Evolutionary conservation across 2,113 vertebrate species (phyloP), one percentile per base, ranked within the genome.

Genomic region (Odontophorus gujanensis): DNA sequence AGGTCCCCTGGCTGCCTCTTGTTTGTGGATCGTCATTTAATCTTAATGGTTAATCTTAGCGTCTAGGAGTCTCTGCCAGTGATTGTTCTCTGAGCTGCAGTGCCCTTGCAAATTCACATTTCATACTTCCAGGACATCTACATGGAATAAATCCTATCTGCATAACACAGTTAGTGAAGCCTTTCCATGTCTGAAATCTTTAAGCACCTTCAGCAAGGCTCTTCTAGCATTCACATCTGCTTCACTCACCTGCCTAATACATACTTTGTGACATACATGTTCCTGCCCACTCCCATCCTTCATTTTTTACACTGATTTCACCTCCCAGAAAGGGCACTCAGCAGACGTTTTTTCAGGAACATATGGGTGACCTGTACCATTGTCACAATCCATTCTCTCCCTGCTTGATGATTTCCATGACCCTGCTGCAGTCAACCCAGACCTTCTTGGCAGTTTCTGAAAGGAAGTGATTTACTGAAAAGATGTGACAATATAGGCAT

Each of bases 391-490:
- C 81, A 25, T 95, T 96, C 91, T 93, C 36, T 72, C 34, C 34
- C 43, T 57, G 28, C 3, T 0, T 65, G 74, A 47, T 91, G 80
- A 86, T 81, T 89, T 96, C 50, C 20, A 40, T 72, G 87, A 93
- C 94, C 82, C 81, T 73, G 22, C 67, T 96, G 58, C 74, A 78
- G 74, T 55, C 84, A 95, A 61, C 53, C 34, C 66, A 81, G 91
- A 72, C 81, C 73, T 75, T 65, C 57, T 72, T 89, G 89, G 66
- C 77, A 81, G 74, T 40, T 58, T 65, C 69, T 93, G 87, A 93
- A 95, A 96, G 86, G 59, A 89, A 47, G 61, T 92, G 94, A 92
- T 95, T 96, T 92, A 95, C 82, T 73, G 67, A 94, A 82, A 85
- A 89, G 79, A 82, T 74, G 67, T 92, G 45, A 92, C 93, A 87